phyloP scores from a whole-genome alignment of 2,113 vertebrate species.

The Antechinus stuartii region DNA sequence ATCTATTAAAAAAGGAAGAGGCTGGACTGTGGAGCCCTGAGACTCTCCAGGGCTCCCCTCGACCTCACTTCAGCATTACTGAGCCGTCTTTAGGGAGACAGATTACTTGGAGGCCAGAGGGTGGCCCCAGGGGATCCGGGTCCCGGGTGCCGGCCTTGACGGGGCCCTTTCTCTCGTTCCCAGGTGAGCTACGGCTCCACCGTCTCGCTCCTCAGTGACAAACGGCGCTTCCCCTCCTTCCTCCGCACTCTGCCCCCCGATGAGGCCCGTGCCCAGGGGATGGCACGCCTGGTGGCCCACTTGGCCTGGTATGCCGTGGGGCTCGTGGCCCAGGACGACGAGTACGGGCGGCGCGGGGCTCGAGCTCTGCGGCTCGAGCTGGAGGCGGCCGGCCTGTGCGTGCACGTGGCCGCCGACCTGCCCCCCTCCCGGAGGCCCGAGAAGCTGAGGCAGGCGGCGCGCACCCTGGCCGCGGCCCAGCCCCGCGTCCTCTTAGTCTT shows the following conservation, averaged over 20 bases:
- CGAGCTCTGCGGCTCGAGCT: slow-evolving; percentile 27
- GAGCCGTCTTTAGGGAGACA: too few species aligned
- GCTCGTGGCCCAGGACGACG: slow-evolving; percentile 48
- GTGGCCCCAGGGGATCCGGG: background rate
- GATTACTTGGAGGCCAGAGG: background rate
- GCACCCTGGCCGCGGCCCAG: background rate
- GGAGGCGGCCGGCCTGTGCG: slow-evolving; percentile 39
- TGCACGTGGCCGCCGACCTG: slow-evolving; percentile 26
- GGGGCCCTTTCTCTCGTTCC: background rate
- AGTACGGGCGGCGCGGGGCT: slow-evolving; percentile 50
- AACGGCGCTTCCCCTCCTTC: slow-evolving; percentile 21
- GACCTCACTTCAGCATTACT: background rate
- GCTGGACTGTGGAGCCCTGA: background rate
- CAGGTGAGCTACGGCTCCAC: slow-evolving; percentile 58
- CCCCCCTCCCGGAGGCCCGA: background rate
- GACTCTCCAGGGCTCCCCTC: fast-evolving
- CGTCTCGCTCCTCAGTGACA: slow-evolving; percentile 11
- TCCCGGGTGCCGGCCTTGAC: background rate
- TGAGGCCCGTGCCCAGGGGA: background rate
- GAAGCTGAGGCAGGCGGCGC: background rate
- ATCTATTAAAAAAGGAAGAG: background rate
- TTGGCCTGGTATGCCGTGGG: slow-evolving; percentile 53
- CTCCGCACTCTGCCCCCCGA: slow-evolving; percentile 12
- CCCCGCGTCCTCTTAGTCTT: background rate
- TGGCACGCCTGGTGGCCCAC: background rate